Conservation (phyloP, 2,113 vertebrate species). For the Noctilio leporinus region DNA sequence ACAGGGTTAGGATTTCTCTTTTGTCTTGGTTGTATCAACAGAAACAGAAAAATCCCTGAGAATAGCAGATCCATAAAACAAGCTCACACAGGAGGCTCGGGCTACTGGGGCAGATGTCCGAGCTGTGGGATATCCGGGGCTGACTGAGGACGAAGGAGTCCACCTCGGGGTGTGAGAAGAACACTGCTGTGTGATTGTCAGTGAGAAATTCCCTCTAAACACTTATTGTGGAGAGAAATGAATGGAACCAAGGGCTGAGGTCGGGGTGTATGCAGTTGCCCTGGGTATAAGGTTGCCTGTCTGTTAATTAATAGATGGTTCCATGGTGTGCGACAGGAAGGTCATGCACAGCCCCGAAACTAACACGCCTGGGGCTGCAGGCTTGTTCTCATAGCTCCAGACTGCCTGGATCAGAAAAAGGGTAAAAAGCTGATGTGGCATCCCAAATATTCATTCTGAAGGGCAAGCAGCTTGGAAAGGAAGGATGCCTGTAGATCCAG, state of each 20-base stretch:
- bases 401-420: neutral
- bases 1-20: neutral
- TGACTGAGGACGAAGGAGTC: too few species aligned
- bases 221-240: neutral
- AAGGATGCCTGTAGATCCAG: neutral
- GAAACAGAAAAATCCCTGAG: neutral
- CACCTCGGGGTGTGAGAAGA: neutral
- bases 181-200: neutral
- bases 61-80: neutral
- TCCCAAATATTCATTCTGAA: neutral
- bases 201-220: neutral
- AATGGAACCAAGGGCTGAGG: neutral
- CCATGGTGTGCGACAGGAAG: neutral
- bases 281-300: neutral
- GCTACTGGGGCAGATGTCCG: neutral
- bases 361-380: neutral
- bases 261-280: neutral
- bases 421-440: neutral
- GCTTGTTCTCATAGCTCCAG: neutral
- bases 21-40: neutral
- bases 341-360: neutral
- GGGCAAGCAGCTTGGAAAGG: neutral
- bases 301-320: neutral
- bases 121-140: neutral
- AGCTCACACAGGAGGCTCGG: neutral